These are phyloP conservation scores for Prorops nasuta DNA, from an alignment of 1,140 invertebrate species.

Conservation along the genomic window DNA sequence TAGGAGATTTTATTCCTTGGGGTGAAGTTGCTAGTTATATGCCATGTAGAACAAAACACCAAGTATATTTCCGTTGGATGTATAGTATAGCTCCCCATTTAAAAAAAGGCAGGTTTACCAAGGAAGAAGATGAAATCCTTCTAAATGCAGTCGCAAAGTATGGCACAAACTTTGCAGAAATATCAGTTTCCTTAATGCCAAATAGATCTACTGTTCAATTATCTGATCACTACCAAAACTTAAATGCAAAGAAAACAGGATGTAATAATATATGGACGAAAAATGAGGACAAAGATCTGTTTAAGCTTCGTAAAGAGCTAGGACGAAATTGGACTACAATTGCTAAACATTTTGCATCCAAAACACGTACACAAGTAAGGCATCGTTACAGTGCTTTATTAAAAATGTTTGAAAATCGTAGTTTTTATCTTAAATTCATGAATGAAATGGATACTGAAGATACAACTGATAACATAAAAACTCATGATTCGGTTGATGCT, in stretches of 20 bases:
- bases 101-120: conserved; percentile 61
- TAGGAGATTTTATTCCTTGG: conserved; percentile 68
- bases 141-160: conserved; percentile 61
- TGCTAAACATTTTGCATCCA: conserved; percentile 43
- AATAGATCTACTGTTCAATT: conserved; percentile 58
- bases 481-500: not conserved
- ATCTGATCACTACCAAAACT: conserved; percentile 55
- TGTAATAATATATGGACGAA: conserved; percentile 50
- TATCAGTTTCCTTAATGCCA: conserved; percentile 54
- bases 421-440: not conserved
- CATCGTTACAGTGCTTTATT: conserved; percentile 49
- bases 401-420: not conserved
- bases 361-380: conserved; percentile 53
- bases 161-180: conserved; percentile 60
- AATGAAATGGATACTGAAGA: not conserved
- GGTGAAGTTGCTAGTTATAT: conserved; percentile 61
- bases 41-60: conserved; percentile 61
- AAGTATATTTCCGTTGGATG: conserved; percentile 60
- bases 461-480: not conserved
- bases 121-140: conserved; percentile 63
- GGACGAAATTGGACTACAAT: conserved; percentile 54
- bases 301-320: conserved; percentile 42
- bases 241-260: conserved; percentile 38
- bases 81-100: conserved; percentile 50
- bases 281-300: conserved; percentile 49